A percentile compares a stretch with the other conserved stretches of the same genome.
These are phyloP conservation scores for Siniperca scherzeri DNA, from an alignment of 2,797 vertebrate genomes.

Conservation along the genomic window DNA sequence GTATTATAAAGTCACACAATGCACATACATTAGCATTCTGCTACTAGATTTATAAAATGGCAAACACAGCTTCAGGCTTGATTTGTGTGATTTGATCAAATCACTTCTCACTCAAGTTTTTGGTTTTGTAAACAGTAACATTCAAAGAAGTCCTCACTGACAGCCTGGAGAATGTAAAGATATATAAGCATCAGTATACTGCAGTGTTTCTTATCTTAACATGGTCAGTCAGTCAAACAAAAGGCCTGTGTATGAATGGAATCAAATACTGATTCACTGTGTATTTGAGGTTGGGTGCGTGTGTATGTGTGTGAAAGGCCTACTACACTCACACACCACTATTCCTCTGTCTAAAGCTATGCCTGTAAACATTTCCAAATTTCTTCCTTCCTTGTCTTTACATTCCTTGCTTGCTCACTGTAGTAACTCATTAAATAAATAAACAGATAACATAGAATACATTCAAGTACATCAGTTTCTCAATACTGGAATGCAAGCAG, in stretches of 20 bases:
- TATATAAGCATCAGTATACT: conserved; percentile 49
- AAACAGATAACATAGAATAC: conserved; percentile 71
- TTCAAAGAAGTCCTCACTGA: conserved; percentile 61
- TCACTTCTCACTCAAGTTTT: conserved; percentile 56
- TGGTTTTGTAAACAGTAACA: conserved; percentile 82
- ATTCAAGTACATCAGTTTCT: conserved; percentile 81
- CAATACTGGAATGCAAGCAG: conserved; percentile 65
- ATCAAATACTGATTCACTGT: conserved; percentile 43
- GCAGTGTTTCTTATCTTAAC: conserved; percentile 33
- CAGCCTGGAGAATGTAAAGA: conserved; percentile 42
- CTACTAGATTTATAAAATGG: conserved; percentile 68
- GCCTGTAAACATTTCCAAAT: conserved; percentile 70
- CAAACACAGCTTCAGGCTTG: conserved; percentile 60
- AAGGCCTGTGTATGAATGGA: conserved; percentile 52
- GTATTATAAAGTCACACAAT: conserved; percentile 58
- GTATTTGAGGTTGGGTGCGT: conserved; percentile 40
- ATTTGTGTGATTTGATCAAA: conserved; percentile 40
- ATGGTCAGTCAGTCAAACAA: conserved; percentile 33
- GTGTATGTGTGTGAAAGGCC: conserved; percentile 54
- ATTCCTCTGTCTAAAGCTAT: conserved; percentile 43
- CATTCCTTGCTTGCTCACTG: conserved; percentile 66
- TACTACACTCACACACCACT: conserved; percentile 38
- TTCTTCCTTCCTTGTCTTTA: conserved; percentile 45
- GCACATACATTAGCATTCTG: conserved; percentile 66
- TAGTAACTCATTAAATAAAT: conserved; percentile 41